Percentiles rank a stretch among this genome's conserved stretches.
phyloP scores from a whole-genome alignment of 2,797 vertebrate species.

The Falco cherrug region DNA sequence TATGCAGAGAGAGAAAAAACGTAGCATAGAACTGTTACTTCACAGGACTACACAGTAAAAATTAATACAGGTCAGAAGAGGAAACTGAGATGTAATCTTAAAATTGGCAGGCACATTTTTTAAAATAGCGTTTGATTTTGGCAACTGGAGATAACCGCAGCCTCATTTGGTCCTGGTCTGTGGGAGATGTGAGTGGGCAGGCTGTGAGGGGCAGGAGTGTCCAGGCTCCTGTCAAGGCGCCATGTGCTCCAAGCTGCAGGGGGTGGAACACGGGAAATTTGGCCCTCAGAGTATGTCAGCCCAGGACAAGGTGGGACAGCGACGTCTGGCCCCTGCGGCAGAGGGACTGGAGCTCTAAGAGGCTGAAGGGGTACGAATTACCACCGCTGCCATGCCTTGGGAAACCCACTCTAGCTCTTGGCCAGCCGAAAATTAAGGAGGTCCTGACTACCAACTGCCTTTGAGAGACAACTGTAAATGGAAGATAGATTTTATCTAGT shows the following conservation, averaged over 20 bases:
- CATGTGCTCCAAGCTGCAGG: not conserved
- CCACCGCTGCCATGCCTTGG: not conserved
- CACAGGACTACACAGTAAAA: not conserved
- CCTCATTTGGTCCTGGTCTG: not conserved
- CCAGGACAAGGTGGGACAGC: not conserved
- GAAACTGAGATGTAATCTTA: not conserved
- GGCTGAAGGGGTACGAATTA: not conserved
- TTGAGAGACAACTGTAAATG: not conserved
- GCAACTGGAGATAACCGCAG: not conserved
- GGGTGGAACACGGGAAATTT: not conserved
- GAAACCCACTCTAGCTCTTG: not conserved
- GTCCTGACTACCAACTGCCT: not conserved
- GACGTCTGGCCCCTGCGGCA: not conserved
- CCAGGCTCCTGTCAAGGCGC: not conserved
- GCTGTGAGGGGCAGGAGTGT: not conserved
- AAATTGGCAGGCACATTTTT: not conserved
- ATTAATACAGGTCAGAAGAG: not conserved
- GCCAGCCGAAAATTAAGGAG: not conserved
- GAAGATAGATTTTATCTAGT: not conserved
- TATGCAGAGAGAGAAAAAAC: not conserved
- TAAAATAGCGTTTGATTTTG: not conserved
- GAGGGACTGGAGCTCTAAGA: not conserved
- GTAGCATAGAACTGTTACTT: not conserved
- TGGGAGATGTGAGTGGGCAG: not conserved
- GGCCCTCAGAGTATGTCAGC: not conserved